Evolutionary conservation across 2,888 invertebrate genomes (phyloP), one percentile per base, ranked within the genome.

Genomic region (Parelbella ahira): DNA sequence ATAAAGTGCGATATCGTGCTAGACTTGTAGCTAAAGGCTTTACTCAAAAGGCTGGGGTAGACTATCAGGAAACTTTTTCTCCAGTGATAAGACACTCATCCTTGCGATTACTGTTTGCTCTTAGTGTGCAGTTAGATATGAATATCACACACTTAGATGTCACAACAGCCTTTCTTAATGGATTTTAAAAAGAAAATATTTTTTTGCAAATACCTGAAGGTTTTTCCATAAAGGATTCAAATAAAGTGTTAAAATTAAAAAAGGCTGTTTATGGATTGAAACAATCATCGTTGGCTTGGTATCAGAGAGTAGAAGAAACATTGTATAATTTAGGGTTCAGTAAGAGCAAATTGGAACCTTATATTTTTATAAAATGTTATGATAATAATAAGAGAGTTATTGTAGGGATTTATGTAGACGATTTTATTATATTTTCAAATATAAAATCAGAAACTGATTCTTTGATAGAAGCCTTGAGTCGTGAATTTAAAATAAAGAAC

Each of bases 391-490:
- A 43, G 20, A 28, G 29, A 13, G 30, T 29, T 11, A 37, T 38
- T 8, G 33, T 41, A 4, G 33, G 11, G n/a, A 1, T 48, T n/a
- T 45, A 28, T 41, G 32, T 45, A 1, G 41, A 41, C 19, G 44
- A 46, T 33, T 48, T 45, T 15, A 7, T 48, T 1, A 28, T 45
- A n/a, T 48, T 48, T 46, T 45, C 41, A 20, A 48, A 45, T 41
- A 13, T 33, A 5, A 25, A 24, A 4, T 7, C 9, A 9, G 47
- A 42, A 29, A 38, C 34, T 15, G 25, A 37, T 11, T 5, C 6
- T 23, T 21, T 36, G 8, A 43, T 32, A 25, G 7, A 20, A 7
- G 34, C 27, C 6, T 8, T 48, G 13, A 32, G 8, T 33, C 1
- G 2, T 11, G 29, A 48, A 15, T 48, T 48, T 42, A 42, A 48